Base-by-base conservation (phyloP, 2,797 vertebrate genomes). In the Hydrolagus colliei region DNA sequence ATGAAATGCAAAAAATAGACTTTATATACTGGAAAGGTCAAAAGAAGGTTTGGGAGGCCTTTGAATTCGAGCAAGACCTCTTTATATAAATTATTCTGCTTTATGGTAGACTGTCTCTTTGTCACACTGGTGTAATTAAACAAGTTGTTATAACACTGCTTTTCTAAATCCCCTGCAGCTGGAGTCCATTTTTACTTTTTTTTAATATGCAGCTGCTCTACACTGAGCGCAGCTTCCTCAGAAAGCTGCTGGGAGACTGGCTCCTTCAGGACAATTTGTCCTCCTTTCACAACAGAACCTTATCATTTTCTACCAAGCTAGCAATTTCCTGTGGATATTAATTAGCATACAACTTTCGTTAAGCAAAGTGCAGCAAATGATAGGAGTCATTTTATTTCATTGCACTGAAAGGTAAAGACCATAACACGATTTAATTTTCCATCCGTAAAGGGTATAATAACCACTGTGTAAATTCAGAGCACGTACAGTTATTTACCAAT, bases 11-110 rank as follows among this genome's bases (percentile, higher is more conserved):
- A 52, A 52, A 52, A 52, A 52, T 52, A 52, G 2, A 52, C 41
- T 52, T 52, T 3, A 52, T 52, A 52, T 52, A 52, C 41, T 52
- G 41, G 41, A 61, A 20, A 61, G 75, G 9, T 10, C 52, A 77
- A 61, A 59, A 77, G n/a, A 8, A 12, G 11, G n/a, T 16, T 77
- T 77, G 18, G 20, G 59, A 61, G 18, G 20, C 20, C 75, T 61
- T 77, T 61, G n/a, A n/a, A 61, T 61, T 59, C 75, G 10, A 20
- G 52, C 16, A 77, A 61, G 75, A 61, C 18, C 41, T 20, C 18
- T 61, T n/a, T 16, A 20, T 41, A 77, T 77, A 12, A 77, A 77
- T 77, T 77, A 77, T 77, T 77, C 75, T 59, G 75, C 41, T 77
- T 16, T 4, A 59, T 61, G 52, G 9, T 61, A 61, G 20, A 59